These are phyloP conservation scores for Plebejus argus DNA, from an alignment of 2,888 invertebrate species.

Conservation along the genomic window DNA sequence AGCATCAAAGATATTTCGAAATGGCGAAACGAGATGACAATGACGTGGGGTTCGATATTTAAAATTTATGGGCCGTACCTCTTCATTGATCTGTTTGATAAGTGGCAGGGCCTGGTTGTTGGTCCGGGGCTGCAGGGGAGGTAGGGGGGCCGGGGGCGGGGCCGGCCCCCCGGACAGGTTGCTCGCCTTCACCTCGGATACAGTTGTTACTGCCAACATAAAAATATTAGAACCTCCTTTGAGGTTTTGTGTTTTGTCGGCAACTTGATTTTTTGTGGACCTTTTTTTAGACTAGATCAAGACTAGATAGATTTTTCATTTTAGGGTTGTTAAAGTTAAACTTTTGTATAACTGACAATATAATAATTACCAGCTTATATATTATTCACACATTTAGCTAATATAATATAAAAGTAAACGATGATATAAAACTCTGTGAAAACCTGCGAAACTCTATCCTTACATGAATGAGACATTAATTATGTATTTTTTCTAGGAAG, in stretches of 20 bases:
- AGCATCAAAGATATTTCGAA: constrained; percentile 29
- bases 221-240: constrained; percentile 28
- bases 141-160: constrained; percentile 38
- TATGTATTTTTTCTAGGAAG: background rate
- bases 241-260: background rate
- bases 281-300: too few relatives aligned
- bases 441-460: too few relatives aligned
- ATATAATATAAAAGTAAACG: too few relatives aligned
- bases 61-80: constrained; percentile 53
- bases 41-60: constrained; percentile 27
- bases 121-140: constrained; percentile 53
- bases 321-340: background rate
- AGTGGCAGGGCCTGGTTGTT: constrained; percentile 68
- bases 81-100: constrained; percentile 74
- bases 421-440: too few relatives aligned
- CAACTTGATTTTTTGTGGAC: background rate
- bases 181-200: constrained; percentile 70
- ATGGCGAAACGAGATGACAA: constrained; percentile 36
- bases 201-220: constrained; percentile 59
- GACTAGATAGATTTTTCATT: too few relatives aligned
- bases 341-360: too few relatives aligned
- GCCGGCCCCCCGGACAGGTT: constrained; percentile 54
- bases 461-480: too few relatives aligned
- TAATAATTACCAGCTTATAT: too few relatives aligned
- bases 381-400: too few relatives aligned